Evolutionary conservation across 2,888 invertebrate species (phyloP).

Genomic region (Criorhina ranunculi): DNA sequence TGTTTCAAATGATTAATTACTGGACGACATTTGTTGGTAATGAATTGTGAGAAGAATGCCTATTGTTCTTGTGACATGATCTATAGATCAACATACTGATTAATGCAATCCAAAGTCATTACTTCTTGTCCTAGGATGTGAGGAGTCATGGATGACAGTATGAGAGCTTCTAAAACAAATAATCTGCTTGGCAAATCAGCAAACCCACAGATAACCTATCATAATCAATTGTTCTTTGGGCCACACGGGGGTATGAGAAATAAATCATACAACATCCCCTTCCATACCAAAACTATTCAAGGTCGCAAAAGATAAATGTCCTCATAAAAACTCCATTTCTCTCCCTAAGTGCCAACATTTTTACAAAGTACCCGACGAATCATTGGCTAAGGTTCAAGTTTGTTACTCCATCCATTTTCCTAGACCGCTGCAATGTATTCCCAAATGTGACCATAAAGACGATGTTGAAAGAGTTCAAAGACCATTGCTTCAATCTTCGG

Average conservation of each 20-base stretch:
- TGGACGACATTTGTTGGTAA: neutral
- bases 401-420: conserved; percentile 24
- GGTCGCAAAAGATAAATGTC: conserved; percentile 51
- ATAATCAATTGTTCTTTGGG: conserved; percentile 17
- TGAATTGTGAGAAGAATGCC: no score
- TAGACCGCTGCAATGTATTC: conserved; percentile 32
- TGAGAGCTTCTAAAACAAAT: no score
- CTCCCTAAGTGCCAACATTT: conserved; percentile 31
- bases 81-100: no score
- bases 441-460: conserved; percentile 41
- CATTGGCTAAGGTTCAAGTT: conserved; percentile 30
- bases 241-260: conserved; percentile 2
- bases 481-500: conserved; percentile 31
- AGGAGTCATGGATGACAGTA: no score
- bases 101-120: no score
- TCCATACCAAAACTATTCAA: conserved; percentile 24
- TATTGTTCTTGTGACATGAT: no score
- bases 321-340: conserved; percentile 47
- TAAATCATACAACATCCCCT: conserved; percentile 22
- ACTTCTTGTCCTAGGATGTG: no score
- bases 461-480: conserved; percentile 14
- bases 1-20: conserved; percentile 42
- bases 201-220: conserved; percentile 1
- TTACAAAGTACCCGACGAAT: conserved; percentile 12
- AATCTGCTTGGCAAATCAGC: neutral